A percentile compares a stretch with the other conserved stretches of the same genome.
Evolutionary conservation across 1,140 invertebrate species (phyloP).

Genomic region (Diorhabda elongata): DNA sequence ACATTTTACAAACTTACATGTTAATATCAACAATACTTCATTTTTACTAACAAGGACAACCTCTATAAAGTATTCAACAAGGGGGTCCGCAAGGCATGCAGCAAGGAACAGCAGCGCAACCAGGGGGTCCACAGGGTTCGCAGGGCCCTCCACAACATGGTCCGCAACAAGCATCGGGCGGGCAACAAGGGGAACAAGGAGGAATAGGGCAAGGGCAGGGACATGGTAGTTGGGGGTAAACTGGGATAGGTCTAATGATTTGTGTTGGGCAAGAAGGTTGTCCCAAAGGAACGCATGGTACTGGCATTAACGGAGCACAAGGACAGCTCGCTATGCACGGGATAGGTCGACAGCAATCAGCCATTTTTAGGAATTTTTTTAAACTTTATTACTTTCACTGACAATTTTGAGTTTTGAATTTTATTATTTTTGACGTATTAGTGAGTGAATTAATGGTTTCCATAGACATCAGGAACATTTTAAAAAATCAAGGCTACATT

Average conservation of each 20-base stretch:
- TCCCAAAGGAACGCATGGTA: slow-evolving; percentile 21
- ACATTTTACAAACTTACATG: no score
- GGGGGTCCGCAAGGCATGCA: not conserved
- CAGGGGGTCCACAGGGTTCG: not conserved
- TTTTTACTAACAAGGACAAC: no score
- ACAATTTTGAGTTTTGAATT: slow-evolving; percentile 7
- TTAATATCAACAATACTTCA: no score
- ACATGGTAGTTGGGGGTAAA: slow-evolving; percentile 19
- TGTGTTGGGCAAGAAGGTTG: slow-evolving; percentile 24
- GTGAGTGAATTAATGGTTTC: not conserved
- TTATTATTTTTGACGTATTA: not conserved
- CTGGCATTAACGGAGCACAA: slow-evolving; percentile 21
- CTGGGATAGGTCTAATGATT: slow-evolving; percentile 14
- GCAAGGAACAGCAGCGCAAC: not conserved
- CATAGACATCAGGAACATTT: no score
- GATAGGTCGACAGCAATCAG: slow-evolving; percentile 25
- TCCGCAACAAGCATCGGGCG: not conserved
- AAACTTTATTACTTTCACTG: slow-evolving; percentile 7
- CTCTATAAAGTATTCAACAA: not conserved
- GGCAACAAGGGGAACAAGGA: slow-evolving; percentile 14
- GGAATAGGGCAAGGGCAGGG: slow-evolving; percentile 21
- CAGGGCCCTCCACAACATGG: not conserved
- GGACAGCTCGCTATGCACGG: slow-evolving; percentile 22
- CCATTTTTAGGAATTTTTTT: slow-evolving; percentile 17
- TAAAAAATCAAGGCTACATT: no score